These are phyloP conservation scores for Synergus itoensis DNA, from an alignment of 2,888 invertebrate species.

Conservation along the genomic window DNA sequence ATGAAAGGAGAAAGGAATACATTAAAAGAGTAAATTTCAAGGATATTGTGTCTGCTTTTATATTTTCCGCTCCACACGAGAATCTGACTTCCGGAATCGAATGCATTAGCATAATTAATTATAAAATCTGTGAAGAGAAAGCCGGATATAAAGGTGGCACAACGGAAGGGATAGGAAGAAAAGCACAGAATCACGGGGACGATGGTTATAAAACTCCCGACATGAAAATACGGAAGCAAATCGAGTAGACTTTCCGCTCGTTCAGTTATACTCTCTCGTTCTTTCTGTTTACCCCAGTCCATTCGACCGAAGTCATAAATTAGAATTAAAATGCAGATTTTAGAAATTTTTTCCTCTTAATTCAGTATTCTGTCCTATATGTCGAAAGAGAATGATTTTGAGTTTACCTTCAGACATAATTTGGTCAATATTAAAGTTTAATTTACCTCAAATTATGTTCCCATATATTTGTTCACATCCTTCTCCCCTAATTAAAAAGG, in stretches of 20 bases:
- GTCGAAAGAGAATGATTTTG: not conserved
- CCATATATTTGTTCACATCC: too few relatives aligned
- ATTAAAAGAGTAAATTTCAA: conserved; percentile 17
- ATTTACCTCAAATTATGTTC: not conserved
- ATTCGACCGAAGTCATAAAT: conserved; percentile 61
- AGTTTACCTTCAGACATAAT: conserved; percentile 41
- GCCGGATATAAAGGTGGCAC: conserved; percentile 39
- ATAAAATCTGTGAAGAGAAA: conserved; percentile 62
- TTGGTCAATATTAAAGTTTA: not conserved
- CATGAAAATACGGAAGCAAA: conserved; percentile 66
- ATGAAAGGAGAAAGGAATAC: not conserved
- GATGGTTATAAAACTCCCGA: conserved; percentile 50
- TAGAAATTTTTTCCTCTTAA: conserved; percentile 11
- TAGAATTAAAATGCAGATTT: conserved; percentile 68
- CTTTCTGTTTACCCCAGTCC: conserved; percentile 62
- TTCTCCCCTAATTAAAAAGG: too few relatives aligned
- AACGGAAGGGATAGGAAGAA: conserved; percentile 49
- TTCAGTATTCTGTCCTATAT: not conserved
- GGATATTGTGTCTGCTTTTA: conserved; percentile 35
- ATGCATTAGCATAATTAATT: conserved; percentile 73
- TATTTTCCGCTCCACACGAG: conserved; percentile 22
- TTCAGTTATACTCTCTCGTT: conserved; percentile 56
- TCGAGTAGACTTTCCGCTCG: conserved; percentile 64
- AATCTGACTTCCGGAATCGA: conserved; percentile 49
- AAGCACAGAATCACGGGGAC: conserved; percentile 54